phyloP scores from a whole-genome alignment of 1,140 invertebrate genomes.

The Sitodiplosis mosellana region DNA sequence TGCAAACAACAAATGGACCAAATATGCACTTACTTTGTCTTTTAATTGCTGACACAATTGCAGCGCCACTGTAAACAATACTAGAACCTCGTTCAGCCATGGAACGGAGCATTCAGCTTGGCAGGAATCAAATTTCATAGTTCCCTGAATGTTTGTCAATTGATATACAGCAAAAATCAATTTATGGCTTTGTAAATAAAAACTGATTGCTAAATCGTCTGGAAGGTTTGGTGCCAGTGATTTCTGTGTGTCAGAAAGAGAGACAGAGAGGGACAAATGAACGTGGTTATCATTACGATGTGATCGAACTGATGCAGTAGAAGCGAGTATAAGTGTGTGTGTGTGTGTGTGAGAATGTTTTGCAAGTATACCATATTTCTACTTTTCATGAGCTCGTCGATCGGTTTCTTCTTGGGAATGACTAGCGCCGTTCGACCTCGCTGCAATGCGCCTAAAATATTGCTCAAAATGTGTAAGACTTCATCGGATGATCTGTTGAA shows the following conservation, averaged over 20 bases:
- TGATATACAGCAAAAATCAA: slow-evolving; percentile 89
- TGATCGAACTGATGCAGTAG: too few relatives aligned
- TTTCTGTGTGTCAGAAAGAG: slow-evolving; percentile 67
- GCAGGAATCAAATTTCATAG: slow-evolving; percentile 72
- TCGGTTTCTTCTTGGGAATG: slow-evolving; percentile 79
- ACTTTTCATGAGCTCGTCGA: slow-evolving; percentile 85
- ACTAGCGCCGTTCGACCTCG: slow-evolving; percentile 72
- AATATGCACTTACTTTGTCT: slow-evolving; percentile 68
- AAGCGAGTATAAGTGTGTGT: too few relatives aligned
- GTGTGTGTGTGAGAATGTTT: too few relatives aligned
- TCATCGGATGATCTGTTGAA: slow-evolving; percentile 64
- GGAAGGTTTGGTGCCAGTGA: slow-evolving; percentile 77
- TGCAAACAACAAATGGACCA: too few relatives aligned
- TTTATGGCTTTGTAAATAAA: slow-evolving; percentile 94
- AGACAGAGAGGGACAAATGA: too few relatives aligned
- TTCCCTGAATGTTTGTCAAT: slow-evolving; percentile 65
- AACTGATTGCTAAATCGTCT: slow-evolving; percentile 84
- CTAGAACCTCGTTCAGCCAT: slow-evolving; percentile 89
- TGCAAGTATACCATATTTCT: slow-evolving; percentile 72
- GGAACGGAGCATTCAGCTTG: slow-evolving; percentile 86
- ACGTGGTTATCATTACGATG: too few relatives aligned
- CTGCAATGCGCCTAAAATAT: slow-evolving; percentile 68
- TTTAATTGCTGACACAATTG: slow-evolving; percentile 90
- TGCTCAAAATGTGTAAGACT: slow-evolving; percentile 69
- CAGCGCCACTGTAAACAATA: slow-evolving; percentile 75